phyloP scores from a whole-genome alignment of 2,113 vertebrate species.

The Pollimyrus isidori region DNA sequence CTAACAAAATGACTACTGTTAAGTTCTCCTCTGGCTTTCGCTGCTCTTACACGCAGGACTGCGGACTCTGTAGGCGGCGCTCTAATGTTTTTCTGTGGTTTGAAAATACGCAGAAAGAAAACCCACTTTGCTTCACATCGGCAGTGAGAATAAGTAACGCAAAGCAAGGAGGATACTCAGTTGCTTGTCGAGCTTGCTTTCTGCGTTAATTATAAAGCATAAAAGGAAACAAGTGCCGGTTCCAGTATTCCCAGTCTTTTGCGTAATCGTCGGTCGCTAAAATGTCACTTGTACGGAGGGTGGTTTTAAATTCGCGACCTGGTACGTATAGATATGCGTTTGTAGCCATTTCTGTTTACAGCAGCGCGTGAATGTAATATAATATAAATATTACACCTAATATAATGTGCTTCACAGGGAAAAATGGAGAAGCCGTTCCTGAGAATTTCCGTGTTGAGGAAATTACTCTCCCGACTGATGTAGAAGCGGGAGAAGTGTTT shows the following conservation, averaged over 20 bases:
- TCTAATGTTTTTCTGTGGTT: neutral
- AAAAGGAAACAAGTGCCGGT: neutral
- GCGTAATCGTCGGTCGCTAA: neutral
- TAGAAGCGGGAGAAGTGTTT: slow-evolving; percentile 67
- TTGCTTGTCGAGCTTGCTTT: neutral
- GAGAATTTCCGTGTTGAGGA: slow-evolving; percentile 79
- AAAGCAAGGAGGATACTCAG: neutral
- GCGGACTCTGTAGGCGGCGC: slow-evolving; percentile 10
- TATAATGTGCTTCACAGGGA: slow-evolving; percentile 57
- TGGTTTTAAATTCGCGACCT: slow-evolving; percentile 74
- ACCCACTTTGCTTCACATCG: neutral
- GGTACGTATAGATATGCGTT: slow-evolving; percentile 55
- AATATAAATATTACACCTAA: neutral
- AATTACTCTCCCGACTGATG: slow-evolving; percentile 49
- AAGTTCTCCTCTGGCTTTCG: neutral
- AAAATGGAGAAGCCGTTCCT: slow-evolving; percentile 69
- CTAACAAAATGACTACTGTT: neutral
- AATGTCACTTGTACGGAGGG: slow-evolving; percentile 60
- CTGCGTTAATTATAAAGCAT: neutral
- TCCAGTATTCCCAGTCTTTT: neutral
- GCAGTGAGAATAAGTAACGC: neutral
- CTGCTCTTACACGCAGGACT: neutral
- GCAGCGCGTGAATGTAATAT: neutral
- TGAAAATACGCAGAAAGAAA: neutral
- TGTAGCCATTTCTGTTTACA: neutral